A percentile compares a stretch with the other conserved stretches of the same genome.
phyloP scores from a whole-genome alignment of 2,797 vertebrate species.

The Agapornis canus region DNA sequence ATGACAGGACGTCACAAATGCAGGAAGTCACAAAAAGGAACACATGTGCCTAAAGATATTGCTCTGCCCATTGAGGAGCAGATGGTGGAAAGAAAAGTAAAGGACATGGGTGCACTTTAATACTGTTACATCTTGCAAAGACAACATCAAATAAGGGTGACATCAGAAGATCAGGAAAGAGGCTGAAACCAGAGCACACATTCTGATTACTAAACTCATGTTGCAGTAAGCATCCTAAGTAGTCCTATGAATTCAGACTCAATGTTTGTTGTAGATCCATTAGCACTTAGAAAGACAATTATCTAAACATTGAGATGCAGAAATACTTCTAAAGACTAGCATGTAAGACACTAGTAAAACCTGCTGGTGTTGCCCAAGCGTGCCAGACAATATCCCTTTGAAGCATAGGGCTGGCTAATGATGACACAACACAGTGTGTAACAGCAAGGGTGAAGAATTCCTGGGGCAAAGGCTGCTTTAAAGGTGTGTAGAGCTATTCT shows the following conservation, averaged over 20 bases:
- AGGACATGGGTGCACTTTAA: not conserved
- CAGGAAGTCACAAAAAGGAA: not conserved
- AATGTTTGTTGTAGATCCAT: not conserved
- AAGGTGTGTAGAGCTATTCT: not conserved
- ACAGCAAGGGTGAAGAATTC: not conserved
- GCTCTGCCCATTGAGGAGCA: not conserved
- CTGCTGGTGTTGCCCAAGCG: not conserved
- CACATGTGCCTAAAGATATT: not conserved
- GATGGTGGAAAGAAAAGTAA: not conserved
- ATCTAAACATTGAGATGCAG: not conserved
- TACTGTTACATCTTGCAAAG: not conserved
- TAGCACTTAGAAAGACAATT: not conserved
- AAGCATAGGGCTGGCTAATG: not conserved
- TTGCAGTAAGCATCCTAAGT: not conserved
- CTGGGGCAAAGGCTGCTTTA: not conserved
- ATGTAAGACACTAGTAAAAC: not conserved
- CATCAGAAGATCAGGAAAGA: not conserved
- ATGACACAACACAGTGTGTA: accelerated
- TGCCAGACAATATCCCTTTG: not conserved
- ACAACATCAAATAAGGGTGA: not conserved
- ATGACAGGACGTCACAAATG: not conserved
- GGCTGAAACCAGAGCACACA: not conserved
- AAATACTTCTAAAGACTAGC: not conserved
- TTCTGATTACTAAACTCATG: not conserved
- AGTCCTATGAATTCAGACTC: not conserved